These are phyloP conservation scores for Psilopogon haemacephalus DNA, from an alignment of 2,113 vertebrate species.

Conservation along the genomic window DNA sequence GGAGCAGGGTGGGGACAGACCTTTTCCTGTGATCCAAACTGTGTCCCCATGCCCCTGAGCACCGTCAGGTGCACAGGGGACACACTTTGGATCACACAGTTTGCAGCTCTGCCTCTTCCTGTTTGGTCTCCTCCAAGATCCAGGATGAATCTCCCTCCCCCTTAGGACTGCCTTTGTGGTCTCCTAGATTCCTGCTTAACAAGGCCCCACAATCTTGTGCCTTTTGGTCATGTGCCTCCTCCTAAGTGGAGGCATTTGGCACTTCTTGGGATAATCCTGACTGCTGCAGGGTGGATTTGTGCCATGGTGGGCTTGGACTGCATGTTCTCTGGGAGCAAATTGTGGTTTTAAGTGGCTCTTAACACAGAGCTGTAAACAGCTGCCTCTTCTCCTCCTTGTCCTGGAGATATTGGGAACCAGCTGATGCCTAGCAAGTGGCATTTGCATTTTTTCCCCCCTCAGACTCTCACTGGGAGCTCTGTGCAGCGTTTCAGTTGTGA, in stretches of 20 bases:
- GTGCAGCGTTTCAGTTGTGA: not conserved
- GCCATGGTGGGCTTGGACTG: not conserved
- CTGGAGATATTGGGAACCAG: too few relatives aligned
- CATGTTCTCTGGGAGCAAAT: not conserved
- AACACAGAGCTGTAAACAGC: not conserved
- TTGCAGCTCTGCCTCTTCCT: not conserved
- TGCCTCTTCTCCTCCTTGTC: too few relatives aligned
- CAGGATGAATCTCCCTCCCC: not conserved
- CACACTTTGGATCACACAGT: not conserved
- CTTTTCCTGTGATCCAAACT: not conserved
- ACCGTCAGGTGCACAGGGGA: not conserved
- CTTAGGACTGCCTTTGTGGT: not conserved
- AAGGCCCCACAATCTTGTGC: not conserved
- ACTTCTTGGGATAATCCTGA: not conserved
- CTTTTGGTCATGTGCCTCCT: not conserved
- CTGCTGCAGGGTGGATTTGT: not conserved
- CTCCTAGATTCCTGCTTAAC: not conserved
- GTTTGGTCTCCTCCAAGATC: rapidly evolving
- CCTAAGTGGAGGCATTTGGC: not conserved
- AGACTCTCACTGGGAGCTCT: not conserved
- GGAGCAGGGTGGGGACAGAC: too few relatives aligned
- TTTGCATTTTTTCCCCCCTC: not conserved
- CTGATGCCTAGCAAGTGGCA: not conserved
- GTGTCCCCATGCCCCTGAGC: not conserved
- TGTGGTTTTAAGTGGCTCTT: not conserved